These are phyloP conservation scores for Euthynnus affinis DNA, from an alignment of 2,797 vertebrate species.

Conservation along the genomic window DNA sequence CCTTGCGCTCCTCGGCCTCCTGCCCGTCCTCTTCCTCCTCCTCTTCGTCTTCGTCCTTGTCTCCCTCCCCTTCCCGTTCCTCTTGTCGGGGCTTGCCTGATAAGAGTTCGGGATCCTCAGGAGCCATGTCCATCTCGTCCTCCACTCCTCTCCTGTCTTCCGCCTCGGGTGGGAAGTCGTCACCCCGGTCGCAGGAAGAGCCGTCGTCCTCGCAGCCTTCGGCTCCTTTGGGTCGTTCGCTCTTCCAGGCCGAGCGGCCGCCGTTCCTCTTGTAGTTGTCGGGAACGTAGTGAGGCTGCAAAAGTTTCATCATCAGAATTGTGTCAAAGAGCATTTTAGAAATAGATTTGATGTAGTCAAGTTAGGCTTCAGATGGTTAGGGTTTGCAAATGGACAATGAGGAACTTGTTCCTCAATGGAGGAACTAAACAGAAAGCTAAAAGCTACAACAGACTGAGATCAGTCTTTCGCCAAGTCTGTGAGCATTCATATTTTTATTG, in stretches of 20 bases:
- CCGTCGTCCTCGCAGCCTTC: constrained; percentile 88
- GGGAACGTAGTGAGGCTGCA: constrained; percentile 97
- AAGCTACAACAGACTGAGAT: too few species aligned
- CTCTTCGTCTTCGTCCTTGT: constrained; percentile 70
- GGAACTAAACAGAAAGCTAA: too few species aligned
- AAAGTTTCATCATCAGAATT: constrained; percentile 19
- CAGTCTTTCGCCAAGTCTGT: not conserved
- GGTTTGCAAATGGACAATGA: not conserved
- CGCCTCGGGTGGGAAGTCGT: constrained; percentile 79
- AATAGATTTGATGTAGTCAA: not conserved
- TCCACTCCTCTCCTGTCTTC: constrained; percentile 72
- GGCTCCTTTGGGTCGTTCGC: constrained; percentile 89
- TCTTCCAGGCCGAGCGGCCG: constrained; percentile 97
- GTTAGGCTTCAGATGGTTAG: not conserved
- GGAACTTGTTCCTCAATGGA: not conserved
- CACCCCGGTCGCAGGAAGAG: constrained; percentile 83
- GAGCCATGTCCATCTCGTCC: constrained; percentile 67
- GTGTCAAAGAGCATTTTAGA: not conserved
- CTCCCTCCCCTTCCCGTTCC: constrained; percentile 80
- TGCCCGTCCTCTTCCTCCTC: constrained; percentile 70
- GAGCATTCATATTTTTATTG: not conserved
- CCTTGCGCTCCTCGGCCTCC: constrained; percentile 68
- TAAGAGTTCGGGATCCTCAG: constrained; percentile 66
- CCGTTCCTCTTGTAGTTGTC: constrained; percentile 99
- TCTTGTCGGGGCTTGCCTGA: constrained; percentile 76